Evolutionary conservation across 1,140 invertebrate genomes (phyloP).

Genomic region (Drosophila nannoptera): DNA sequence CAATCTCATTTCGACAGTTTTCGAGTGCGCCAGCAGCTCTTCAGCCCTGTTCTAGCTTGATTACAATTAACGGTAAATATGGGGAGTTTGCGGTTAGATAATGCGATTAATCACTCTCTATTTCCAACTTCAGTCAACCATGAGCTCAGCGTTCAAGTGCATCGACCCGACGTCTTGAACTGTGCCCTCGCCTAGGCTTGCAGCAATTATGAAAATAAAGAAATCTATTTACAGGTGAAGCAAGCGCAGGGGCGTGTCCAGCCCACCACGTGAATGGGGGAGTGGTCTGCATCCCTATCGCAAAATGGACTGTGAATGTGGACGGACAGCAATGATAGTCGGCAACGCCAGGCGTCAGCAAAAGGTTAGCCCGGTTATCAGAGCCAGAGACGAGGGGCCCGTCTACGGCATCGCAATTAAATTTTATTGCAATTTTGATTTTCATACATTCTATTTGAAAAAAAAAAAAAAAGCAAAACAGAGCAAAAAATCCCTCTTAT

Average conservation of each 20-base stretch:
- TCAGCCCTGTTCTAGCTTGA: no score
- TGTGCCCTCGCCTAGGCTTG: conserved; percentile 5
- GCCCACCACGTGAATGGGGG: conserved; percentile 17
- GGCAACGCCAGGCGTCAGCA: conserved; percentile 17
- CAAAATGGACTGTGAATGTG: no score
- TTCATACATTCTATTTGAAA: no score
- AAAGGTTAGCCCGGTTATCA: conserved; percentile 45
- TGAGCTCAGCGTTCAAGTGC: conserved; percentile 44
- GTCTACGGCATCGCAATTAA: conserved; percentile 46
- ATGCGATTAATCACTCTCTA: not conserved
- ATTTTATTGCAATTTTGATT: conserved; percentile 27
- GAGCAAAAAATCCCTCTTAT: not conserved
- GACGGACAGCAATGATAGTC: conserved; percentile 7
- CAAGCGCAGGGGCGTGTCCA: not conserved
- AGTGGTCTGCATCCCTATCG: conserved; percentile 8
- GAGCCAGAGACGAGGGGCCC: conserved; percentile 25
- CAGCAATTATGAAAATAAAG: not conserved
- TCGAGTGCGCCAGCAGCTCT: no score
- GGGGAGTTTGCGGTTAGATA: conserved; percentile 34
- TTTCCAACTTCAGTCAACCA: conserved; percentile 1
- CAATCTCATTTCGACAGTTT: no score
- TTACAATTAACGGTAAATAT: not conserved
- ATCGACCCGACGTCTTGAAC: conserved; percentile 42
- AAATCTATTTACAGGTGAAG: no score
- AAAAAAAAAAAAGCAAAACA: no score